These are phyloP conservation scores for Yoshiicerus persimilis DNA, from an alignment of 1,140 invertebrate genomes.

Conservation along the genomic window DNA sequence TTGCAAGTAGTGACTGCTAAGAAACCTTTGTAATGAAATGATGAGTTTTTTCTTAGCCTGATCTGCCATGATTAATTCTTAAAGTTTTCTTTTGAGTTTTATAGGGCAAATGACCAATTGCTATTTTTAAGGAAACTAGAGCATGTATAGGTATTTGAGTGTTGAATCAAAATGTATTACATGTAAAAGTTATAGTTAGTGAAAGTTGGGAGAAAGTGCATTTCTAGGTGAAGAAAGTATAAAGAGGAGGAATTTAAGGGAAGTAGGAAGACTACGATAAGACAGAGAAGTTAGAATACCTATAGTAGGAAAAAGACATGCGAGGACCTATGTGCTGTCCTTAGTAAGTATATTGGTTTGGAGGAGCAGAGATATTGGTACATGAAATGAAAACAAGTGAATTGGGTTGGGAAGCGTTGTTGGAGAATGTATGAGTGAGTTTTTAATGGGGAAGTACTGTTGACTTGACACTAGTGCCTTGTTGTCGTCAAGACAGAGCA, in stretches of 20 bases:
- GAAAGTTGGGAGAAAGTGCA: neutral
- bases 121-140: no score
- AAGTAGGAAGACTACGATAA: neutral
- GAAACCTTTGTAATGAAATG: no score
- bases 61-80: no score
- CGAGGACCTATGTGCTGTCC: neutral
- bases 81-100: no score
- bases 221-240: neutral
- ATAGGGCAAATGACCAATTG: no score
- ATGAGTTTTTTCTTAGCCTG: no score
- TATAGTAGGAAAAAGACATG: neutral
- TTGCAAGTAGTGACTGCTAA: no score
- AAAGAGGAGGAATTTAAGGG: neutral
- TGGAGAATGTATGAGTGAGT: neutral
- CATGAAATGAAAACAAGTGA: neutral
- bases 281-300: neutral
- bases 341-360: no score
- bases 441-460: conserved; percentile 16
- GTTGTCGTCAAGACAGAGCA: neutral
- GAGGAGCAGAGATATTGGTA: neutral
- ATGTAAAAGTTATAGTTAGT: neutral
- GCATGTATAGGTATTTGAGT: no score
- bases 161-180: neutral
- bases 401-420: neutral
- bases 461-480: neutral